A percentile compares a stretch with the other conserved stretches of the same genome.
These are phyloP conservation scores for Xerus rutilus DNA, from an alignment of 2,797 vertebrate species.

Conservation along the genomic window DNA sequence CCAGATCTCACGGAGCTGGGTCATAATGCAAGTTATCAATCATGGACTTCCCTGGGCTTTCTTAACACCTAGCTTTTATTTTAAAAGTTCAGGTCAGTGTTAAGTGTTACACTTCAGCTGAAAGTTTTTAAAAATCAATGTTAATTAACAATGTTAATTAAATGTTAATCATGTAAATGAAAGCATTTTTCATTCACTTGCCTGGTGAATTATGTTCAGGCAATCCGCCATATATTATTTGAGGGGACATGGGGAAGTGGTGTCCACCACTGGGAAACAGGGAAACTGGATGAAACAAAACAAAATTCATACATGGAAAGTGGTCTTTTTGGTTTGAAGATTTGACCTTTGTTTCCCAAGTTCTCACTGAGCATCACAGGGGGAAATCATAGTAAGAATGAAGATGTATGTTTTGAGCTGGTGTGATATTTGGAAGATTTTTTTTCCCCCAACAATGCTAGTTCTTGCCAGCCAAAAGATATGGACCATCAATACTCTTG, in stretches of 20 bases:
- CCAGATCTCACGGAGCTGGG: constrained; percentile 85
- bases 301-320: not conserved
- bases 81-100: constrained; percentile 89
- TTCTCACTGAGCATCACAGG: not conserved
- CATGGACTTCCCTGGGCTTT: constrained; percentile 86
- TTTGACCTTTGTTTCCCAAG: constrained; percentile 1
- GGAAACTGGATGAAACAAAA: constrained; percentile 67
- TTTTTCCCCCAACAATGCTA: constrained; percentile 42
- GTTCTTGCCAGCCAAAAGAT: constrained; percentile 32
- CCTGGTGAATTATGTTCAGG: constrained; percentile 85
- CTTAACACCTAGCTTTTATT: constrained; percentile 87
- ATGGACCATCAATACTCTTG: not conserved
- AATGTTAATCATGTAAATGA: constrained; percentile 90
- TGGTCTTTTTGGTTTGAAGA: not conserved
- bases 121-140: constrained; percentile 88
- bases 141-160: constrained; percentile 91
- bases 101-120: constrained; percentile 88
- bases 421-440: constrained; percentile 42
- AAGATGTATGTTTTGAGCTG: constrained; percentile 25
- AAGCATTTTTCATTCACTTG: constrained; percentile 89
- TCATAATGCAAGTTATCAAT: constrained; percentile 89
- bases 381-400: constrained; percentile 1
- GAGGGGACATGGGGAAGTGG: constrained; percentile 83
- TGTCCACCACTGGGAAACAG: constrained; percentile 70
- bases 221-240: constrained; percentile 85